Conservation (phyloP, 2,888 invertebrate species). For the Limenitis camilla region DNA sequence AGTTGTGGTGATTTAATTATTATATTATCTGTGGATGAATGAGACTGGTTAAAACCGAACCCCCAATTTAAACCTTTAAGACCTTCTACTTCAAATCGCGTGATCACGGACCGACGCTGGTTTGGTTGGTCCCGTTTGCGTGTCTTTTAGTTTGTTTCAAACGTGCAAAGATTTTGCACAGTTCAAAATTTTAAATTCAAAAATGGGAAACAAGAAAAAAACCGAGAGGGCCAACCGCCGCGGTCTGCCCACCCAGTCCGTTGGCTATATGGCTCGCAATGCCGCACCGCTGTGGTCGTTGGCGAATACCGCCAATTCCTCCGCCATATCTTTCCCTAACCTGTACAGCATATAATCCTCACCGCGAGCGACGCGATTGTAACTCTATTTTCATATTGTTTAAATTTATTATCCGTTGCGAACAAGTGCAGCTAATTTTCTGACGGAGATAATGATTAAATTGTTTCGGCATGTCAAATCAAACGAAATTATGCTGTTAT, state of each 20-base stretch:
- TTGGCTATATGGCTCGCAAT: slow-evolving; percentile 46
- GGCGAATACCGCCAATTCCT: slow-evolving; percentile 74
- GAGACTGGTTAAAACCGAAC: neutral
- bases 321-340: slow-evolving; percentile 44
- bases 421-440: slow-evolving; percentile 46
- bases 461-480: slow-evolving; percentile 74
- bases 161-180: slow-evolving; percentile 41
- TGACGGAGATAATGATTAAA: slow-evolving; percentile 69
- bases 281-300: slow-evolving; percentile 58
- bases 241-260: slow-evolving; percentile 66
- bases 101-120: slow-evolving; percentile 35
- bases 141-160: slow-evolving; percentile 34
- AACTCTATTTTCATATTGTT: slow-evolving; percentile 32
- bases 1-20: slow-evolving; percentile 48
- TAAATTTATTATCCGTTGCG: slow-evolving; percentile 31
- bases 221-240: slow-evolving; percentile 48
- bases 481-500: slow-evolving; percentile 74
- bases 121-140: slow-evolving; percentile 36
- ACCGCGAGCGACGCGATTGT: slow-evolving; percentile 27
- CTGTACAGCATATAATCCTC: slow-evolving; percentile 47
- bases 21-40: slow-evolving; percentile 39
- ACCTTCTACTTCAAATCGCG: slow-evolving; percentile 30
- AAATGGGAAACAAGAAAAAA: slow-evolving; percentile 57
- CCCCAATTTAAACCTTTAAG: neutral
- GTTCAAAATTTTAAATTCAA: slow-evolving; percentile 49